phyloP scores from a whole-genome alignment of 1,140 invertebrate genomes.

The Paraescarpia echinospica region DNA sequence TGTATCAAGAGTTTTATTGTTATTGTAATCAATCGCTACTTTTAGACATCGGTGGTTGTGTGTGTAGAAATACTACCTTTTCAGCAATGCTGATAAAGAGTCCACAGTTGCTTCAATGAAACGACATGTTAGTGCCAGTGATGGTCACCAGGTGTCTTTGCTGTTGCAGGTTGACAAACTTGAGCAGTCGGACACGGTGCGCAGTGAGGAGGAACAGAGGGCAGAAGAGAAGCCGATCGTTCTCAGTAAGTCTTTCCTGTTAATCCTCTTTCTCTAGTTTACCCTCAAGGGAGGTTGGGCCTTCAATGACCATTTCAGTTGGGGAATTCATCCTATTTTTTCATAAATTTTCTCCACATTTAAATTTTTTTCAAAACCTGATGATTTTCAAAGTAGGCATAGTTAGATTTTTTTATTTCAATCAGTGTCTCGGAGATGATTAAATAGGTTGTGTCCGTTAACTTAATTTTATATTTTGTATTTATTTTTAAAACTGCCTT shows the following conservation, averaged over 20 bases:
- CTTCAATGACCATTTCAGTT: no score
- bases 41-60: neutral
- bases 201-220: constrained; percentile 57
- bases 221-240: constrained; percentile 54
- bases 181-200: constrained; percentile 56
- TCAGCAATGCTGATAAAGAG: no score
- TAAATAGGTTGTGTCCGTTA: neutral
- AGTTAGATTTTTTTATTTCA: neutral
- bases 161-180: constrained; percentile 53
- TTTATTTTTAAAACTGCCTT: neutral
- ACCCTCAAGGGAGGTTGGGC: neutral
- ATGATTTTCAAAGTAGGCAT: neutral
- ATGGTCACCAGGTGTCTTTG: neutral
- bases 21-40: no score
- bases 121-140: neutral
- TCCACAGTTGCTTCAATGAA: neutral
- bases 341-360: neutral
- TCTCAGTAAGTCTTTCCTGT: constrained; percentile 43
- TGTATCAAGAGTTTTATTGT: no score
- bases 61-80: neutral
- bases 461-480: neutral
- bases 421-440: neutral
- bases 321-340: neutral
- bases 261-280: neutral
- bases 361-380: neutral